These are phyloP conservation scores for Amphimedon queenslandica DNA, from an alignment of 37 sponge, comb jelly and placozoan genomes.

Conservation along the genomic window DNA sequence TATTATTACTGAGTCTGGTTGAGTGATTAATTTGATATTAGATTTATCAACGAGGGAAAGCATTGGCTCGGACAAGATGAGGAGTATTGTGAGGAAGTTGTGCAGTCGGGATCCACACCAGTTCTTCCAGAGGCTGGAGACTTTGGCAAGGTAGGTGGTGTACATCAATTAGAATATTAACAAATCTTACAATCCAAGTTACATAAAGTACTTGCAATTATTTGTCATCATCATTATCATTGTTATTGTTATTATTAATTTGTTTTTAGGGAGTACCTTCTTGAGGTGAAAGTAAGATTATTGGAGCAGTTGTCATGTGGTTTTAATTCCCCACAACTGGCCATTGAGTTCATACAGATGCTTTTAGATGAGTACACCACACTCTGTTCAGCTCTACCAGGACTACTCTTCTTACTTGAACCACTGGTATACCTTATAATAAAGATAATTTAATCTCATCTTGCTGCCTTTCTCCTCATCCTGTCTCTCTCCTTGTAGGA, in stretches of 20 bases:
- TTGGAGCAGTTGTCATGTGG: slow-evolving; percentile 83
- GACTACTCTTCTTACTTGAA: slow-evolving; percentile 57
- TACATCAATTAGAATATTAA: not conserved
- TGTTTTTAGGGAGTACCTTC: slow-evolving; percentile 63
- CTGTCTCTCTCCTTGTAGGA: slow-evolving; percentile 38
- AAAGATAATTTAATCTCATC: not conserved
- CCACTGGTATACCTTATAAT: slow-evolving; percentile 74
- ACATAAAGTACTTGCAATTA: not conserved
- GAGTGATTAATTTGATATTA: slow-evolving; percentile 11
- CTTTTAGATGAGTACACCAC: slow-evolving; percentile 67
- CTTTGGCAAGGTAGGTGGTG: slow-evolving; percentile 62
- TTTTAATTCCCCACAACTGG: slow-evolving; percentile 73
- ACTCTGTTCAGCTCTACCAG: slow-evolving; percentile 58
- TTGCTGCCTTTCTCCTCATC: not conserved
- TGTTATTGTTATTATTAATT: slow-evolving; percentile 12
- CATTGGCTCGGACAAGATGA: slow-evolving; percentile 62
- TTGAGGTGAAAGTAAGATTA: slow-evolving; percentile 82
- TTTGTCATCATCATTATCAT: not conserved
- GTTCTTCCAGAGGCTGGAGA: slow-evolving; percentile 85
- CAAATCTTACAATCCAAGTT: not conserved
- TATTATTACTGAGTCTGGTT: not conserved
- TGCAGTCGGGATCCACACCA: slow-evolving; percentile 73
- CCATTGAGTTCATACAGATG: slow-evolving; percentile 83
- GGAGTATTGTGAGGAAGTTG: slow-evolving; percentile 50
- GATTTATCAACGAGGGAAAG: slow-evolving; percentile 17